Percentiles rank a stretch among this genome's conserved stretches.
Evolutionary conservation across 1,140 invertebrate species (phyloP).

Genomic region (Hetaerina americana): DNA sequence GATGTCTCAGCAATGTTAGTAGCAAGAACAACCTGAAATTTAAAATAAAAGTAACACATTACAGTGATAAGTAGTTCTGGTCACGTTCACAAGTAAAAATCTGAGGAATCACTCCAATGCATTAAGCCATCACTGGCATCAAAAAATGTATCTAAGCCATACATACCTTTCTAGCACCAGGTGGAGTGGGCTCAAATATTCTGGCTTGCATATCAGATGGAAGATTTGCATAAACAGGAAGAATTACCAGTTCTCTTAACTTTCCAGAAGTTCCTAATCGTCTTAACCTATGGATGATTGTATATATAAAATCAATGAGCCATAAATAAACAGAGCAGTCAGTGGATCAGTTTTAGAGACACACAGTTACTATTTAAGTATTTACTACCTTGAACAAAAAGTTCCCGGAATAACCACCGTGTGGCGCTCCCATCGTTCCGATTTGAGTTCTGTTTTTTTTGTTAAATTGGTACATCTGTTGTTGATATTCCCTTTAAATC

Average conservation of each 20-base stretch:
- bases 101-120: no score
- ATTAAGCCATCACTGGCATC: not conserved
- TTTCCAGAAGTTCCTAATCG: slow-evolving; percentile 67
- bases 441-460: no score
- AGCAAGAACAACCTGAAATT: slow-evolving; percentile 79
- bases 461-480: no score
- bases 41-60: slow-evolving; percentile 13
- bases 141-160: not conserved
- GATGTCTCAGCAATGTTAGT: slow-evolving; percentile 99
- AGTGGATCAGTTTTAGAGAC: no score
- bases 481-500: no score
- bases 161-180: not conserved
- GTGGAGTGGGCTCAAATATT: slow-evolving; percentile 3
- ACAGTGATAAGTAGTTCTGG: not conserved
- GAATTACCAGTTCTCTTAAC: slow-evolving; percentile 82
- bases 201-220: slow-evolving; percentile 90
- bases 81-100: no score
- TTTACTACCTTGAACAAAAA: no score
- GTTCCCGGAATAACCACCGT: no score
- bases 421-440: no score
- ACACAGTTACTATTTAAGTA: no score
- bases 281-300: slow-evolving; percentile 40
- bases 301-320: no score
- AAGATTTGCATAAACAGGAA: slow-evolving; percentile 96
- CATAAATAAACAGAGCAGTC: no score